Evolutionary conservation across 2,113 vertebrate genomes (phyloP), one percentile per base, ranked within the genome.

Genomic region (Azemiops feae): DNA sequence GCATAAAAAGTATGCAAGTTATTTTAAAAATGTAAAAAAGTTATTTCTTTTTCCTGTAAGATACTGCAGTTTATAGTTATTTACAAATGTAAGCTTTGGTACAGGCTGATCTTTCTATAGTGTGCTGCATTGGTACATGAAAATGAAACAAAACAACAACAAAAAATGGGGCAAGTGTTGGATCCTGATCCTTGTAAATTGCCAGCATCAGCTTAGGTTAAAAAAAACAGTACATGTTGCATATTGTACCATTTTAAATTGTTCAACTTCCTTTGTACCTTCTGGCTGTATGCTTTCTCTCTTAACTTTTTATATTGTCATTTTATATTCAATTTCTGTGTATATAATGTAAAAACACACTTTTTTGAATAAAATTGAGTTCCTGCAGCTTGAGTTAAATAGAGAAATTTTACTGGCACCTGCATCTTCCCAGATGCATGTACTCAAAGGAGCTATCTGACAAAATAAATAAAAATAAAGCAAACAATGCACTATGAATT

Each of bases 301-400:
- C 98, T 98, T 98, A 98, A 98, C 98, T 98, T 99, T 98, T 99
- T 99, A 99, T 99, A 99, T 99, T 99, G 98, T 99, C 99, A 98
- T 99, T 99, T 99, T 99, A 98, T 99, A 99, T 98, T 98, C 97
- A 23, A 98, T 98, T 98, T 98, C 98, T 99, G 98, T 99, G 99
- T 97, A 99, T 99, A 98, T 99, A 98, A 98, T 99, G 98, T 99
- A 98, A 98, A 99, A 98, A 98, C 98, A 98, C 98, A 96, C 97
- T 98, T 99, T 96, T 98, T 98, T 97, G 97, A 98, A 98, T 98
- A 98, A 98, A 98, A 98, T 98, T 98, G 98, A 98, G 98, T 98
- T 99, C 98, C 98, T 98, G 98, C 98, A 97, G 97, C 98, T 98
- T 99, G 98, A 98, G 99, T 98, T 98, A 98, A 98, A 98, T 98